phyloP scores from a whole-genome alignment of 2,888 invertebrate species.

The Eupithecia dodoneata region DNA sequence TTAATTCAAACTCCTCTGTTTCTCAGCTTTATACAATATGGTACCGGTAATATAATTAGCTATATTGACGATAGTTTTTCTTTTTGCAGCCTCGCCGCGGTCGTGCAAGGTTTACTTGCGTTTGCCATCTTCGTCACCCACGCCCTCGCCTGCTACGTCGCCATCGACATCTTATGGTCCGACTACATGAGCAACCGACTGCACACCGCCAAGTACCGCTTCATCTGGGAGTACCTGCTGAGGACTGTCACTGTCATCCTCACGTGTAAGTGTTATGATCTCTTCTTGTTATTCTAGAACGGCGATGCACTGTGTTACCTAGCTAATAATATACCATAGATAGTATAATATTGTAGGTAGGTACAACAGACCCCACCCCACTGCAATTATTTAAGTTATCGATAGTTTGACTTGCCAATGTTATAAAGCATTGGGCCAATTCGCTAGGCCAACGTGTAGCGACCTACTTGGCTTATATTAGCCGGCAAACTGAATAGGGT shows the following conservation, averaged over 20 bases:
- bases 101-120: slow-evolving; percentile 89
- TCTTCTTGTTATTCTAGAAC: not conserved
- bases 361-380: too few relatives aligned
- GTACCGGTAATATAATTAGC: too few relatives aligned
- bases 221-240: slow-evolving; percentile 90
- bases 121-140: slow-evolving; percentile 96
- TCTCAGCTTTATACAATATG: too few relatives aligned
- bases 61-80: not conserved
- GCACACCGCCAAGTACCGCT: slow-evolving; percentile 84
- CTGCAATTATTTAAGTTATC: too few relatives aligned
- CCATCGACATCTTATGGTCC: slow-evolving; percentile 96
- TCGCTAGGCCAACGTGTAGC: too few relatives aligned
- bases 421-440: too few relatives aligned
- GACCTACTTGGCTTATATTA: too few relatives aligned
- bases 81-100: slow-evolving; percentile 85
- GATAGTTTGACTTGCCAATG: too few relatives aligned
- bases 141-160: slow-evolving; percentile 97
- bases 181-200: slow-evolving; percentile 86
- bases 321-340: too few relatives aligned
- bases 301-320: not conserved
- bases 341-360: too few relatives aligned
- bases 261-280: slow-evolving; percentile 89
- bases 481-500: too few relatives aligned
- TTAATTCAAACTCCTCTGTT: too few relatives aligned
- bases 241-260: slow-evolving; percentile 90